Percentiles rank a stretch among this genome's conserved stretches.
phyloP scores from a whole-genome alignment of 2,797 vertebrate species.

The Pteronotus mesoamericanus region DNA sequence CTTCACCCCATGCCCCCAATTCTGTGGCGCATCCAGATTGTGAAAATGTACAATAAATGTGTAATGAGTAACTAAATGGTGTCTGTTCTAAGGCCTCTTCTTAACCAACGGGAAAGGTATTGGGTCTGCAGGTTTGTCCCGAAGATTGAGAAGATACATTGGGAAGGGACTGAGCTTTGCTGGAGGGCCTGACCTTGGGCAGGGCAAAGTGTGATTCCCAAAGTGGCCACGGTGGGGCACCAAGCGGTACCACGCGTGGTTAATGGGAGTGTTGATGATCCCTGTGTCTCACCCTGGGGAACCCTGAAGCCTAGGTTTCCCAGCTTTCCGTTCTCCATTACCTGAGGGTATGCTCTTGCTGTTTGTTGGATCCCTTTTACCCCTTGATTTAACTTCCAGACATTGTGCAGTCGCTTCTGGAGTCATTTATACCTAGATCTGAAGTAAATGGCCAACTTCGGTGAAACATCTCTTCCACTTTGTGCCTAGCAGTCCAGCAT shows the following conservation, averaged over 20 bases:
- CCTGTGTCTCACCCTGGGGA: background rate
- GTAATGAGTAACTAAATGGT: constrained; percentile 74
- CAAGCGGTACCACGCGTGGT: background rate
- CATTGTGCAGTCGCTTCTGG: background rate
- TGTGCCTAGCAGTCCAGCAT: background rate
- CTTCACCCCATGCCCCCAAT: constrained; percentile 67
- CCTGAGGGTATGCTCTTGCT: background rate
- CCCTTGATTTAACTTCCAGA: background rate
- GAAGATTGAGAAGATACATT: background rate
- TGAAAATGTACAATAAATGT: constrained; percentile 82
- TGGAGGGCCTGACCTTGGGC: constrained; percentile 46
- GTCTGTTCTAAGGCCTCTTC: constrained; percentile 32
- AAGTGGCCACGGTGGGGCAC: constrained; percentile 21
- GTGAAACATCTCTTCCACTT: background rate
- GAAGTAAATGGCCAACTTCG: background rate
- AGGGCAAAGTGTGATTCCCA: constrained; percentile 28
- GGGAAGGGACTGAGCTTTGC: background rate
- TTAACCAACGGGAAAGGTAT: constrained; percentile 18
- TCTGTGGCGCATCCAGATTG: constrained; percentile 78
- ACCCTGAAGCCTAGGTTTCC: background rate
- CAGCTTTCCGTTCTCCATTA: background rate
- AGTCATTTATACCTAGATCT: background rate
- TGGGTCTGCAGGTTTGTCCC: background rate
- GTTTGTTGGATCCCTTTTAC: background rate
- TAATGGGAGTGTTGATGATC: background rate